Evolutionary conservation across 2,797 vertebrate genomes (phyloP).

Genomic region (Manis pentadactyla): DNA sequence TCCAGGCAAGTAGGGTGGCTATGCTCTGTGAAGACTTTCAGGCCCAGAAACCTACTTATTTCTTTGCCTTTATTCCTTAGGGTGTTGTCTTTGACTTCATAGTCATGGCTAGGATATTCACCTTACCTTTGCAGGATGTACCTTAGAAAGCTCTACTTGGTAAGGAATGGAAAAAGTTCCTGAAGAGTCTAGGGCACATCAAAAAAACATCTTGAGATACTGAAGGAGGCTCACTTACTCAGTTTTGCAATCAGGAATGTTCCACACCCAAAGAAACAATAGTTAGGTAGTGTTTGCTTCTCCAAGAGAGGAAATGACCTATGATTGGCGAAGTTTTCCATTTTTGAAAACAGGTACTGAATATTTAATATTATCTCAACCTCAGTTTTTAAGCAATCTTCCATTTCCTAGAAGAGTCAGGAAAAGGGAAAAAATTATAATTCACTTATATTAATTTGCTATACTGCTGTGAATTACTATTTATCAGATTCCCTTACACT

Average conservation of each 20-base stretch:
- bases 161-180: not conserved
- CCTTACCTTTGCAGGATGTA: not conserved
- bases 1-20: not conserved
- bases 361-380: not conserved
- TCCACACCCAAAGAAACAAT: not conserved
- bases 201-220: not conserved
- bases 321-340: not conserved
- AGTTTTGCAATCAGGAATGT: not conserved
- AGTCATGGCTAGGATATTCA: not conserved
- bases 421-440: not conserved
- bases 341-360: slow-evolving; percentile 27
- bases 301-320: not conserved
- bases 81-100: not conserved
- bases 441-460: not conserved
- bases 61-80: not conserved
- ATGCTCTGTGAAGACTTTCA: not conserved
- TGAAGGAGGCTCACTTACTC: not conserved
- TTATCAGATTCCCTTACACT: not conserved
- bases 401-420: slow-evolving; percentile 9
- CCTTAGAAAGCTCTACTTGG: not conserved
- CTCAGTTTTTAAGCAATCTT: slow-evolving; percentile 3
- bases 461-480: not conserved
- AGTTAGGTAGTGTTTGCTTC: not conserved
- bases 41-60: not conserved
- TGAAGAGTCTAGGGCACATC: not conserved